These are phyloP conservation scores for Venusia cambrica DNA, from an alignment of 2,888 invertebrate genomes.

Conservation along the genomic window DNA sequence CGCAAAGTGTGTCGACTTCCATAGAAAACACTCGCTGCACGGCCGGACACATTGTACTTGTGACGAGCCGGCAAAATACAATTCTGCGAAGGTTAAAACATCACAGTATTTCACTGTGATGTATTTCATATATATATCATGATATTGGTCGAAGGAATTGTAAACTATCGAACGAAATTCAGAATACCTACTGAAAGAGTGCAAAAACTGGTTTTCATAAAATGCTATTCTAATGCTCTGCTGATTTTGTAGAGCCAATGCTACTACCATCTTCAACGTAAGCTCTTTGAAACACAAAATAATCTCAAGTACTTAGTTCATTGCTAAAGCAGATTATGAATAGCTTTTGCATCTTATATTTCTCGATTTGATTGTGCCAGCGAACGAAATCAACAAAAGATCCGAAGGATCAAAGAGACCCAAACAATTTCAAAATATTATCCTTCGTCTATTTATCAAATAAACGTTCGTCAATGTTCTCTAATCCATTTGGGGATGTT, in stretches of 20 bases:
- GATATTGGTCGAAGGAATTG: neutral
- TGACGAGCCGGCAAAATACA: constrained; percentile 15
- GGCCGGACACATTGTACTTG: constrained; percentile 17
- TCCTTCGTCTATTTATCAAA: constrained; percentile 44
- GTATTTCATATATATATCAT: no score
- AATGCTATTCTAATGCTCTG: no score
- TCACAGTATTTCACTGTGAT: no score
- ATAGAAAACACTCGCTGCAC: constrained; percentile 23
- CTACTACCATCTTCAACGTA: no score
- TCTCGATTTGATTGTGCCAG: constrained; percentile 11
- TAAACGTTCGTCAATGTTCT: constrained; percentile 49
- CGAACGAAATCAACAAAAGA: constrained; percentile 15
- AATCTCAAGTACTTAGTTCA: constrained; percentile 5
- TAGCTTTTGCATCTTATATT: constrained; percentile 14
- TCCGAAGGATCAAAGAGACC: constrained; percentile 24
- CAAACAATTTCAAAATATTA: constrained; percentile 40
- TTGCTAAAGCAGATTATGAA: constrained; percentile 14
- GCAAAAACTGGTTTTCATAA: no score
- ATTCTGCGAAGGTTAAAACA: constrained; percentile 14
- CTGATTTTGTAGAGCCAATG: no score
- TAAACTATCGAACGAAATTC: neutral
- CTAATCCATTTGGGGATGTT: constrained; percentile 51
- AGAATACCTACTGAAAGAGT: no score
- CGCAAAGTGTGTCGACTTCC: constrained; percentile 21
- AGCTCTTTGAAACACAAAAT: no score